phyloP scores from a whole-genome alignment of 2,113 vertebrate species.

The Parus major region DNA sequence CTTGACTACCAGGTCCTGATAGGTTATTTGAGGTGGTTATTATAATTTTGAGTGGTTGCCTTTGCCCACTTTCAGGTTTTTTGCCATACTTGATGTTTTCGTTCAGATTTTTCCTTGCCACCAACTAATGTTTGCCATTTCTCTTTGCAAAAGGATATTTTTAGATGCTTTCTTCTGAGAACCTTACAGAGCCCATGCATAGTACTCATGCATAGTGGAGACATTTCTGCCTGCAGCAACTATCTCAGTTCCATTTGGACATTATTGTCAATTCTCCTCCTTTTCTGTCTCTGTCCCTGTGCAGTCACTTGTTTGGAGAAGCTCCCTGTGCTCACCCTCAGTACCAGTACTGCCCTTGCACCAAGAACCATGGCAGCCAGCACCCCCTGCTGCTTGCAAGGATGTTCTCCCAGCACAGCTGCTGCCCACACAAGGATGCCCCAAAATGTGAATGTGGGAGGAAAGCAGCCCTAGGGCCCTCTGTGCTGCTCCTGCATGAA shows the following conservation, averaged over 20 bases:
- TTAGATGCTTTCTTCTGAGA: not conserved
- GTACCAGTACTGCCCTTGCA: not conserved
- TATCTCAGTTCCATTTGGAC: not conserved
- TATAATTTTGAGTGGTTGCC: not conserved
- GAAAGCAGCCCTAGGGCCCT: not conserved
- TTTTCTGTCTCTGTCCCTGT: not conserved
- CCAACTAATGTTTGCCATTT: not conserved
- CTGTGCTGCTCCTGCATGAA: accelerated
- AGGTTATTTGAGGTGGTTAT: not conserved
- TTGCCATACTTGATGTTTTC: not conserved
- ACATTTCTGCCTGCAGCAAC: not conserved
- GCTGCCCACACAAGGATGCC: not conserved
- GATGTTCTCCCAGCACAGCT: not conserved
- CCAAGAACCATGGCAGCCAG: accelerated
- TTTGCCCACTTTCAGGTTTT: not conserved
- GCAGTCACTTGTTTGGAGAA: not conserved
- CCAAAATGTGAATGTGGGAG: not conserved
- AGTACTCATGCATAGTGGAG: accelerated
- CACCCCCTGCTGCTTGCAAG: not conserved
- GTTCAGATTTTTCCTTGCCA: not conserved
- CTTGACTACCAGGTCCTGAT: not conserved
- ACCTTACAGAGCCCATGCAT: not conserved
- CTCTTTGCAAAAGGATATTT: not conserved
- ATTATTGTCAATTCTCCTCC: not conserved
- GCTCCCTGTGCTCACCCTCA: not conserved